phyloP scores from a whole-genome alignment of 2,888 invertebrate genomes.

The Eupithecia dodoneata region DNA sequence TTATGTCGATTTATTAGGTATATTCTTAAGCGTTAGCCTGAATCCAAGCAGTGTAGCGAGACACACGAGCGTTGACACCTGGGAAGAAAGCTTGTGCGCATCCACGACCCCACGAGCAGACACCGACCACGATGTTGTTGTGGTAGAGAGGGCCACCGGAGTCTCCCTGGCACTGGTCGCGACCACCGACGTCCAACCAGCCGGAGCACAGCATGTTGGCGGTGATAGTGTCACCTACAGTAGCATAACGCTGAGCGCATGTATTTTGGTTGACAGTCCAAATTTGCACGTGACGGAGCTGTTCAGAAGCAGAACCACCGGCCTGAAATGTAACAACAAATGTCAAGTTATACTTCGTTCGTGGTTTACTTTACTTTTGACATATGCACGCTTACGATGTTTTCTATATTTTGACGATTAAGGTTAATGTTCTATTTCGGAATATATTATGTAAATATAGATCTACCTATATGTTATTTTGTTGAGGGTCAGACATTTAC shows the following conservation, averaged over 20 bases:
- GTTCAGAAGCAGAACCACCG: slow-evolving; percentile 45
- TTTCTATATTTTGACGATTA: too few relatives aligned
- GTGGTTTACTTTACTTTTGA: too few relatives aligned
- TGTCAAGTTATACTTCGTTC: neutral
- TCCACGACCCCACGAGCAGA: slow-evolving; percentile 40
- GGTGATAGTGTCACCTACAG: slow-evolving; percentile 37
- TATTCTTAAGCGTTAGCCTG: slow-evolving; percentile 18
- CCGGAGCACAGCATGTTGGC: slow-evolving; percentile 55
- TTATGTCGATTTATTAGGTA: neutral
- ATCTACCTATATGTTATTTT: too few relatives aligned
- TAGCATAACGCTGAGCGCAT: slow-evolving; percentile 44
- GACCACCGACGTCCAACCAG: slow-evolving; percentile 49
- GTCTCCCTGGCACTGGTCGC: slow-evolving; percentile 53
- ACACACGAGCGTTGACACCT: too few relatives aligned
- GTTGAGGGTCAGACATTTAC: too few relatives aligned
- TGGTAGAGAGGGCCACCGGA: slow-evolving; percentile 54
- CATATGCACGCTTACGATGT: too few relatives aligned
- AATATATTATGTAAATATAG: too few relatives aligned
- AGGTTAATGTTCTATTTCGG: too few relatives aligned
- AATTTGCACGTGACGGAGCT: slow-evolving; percentile 55
- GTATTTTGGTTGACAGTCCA: slow-evolving; percentile 52
- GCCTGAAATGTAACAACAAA: neutral
- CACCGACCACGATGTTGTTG: slow-evolving; percentile 50
- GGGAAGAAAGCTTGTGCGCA: too few relatives aligned
- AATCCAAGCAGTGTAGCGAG: too few relatives aligned